A percentile compares a stretch with the other conserved stretches of the same genome.
These are phyloP conservation scores for Petromus typicus DNA, from an alignment of 2,113 vertebrate species.

Conservation along the genomic window DNA sequence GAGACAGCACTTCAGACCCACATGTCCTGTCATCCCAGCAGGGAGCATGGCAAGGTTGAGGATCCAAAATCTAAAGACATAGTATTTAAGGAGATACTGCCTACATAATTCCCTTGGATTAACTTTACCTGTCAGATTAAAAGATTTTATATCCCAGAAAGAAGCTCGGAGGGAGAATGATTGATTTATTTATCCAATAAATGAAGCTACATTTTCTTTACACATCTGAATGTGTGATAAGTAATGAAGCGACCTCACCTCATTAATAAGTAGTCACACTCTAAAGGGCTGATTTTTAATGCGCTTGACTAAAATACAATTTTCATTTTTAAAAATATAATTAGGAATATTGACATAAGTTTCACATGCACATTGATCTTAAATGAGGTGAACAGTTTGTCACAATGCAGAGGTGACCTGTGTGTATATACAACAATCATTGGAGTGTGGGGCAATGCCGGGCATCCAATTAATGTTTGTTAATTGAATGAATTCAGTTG, in stretches of 20 bases:
- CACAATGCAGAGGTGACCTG: neutral
- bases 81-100: neutral
- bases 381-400: neutral
- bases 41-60: neutral
- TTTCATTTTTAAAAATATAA: constrained; percentile 64
- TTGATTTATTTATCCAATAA: constrained; percentile 18
- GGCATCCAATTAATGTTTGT: neutral
- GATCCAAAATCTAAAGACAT: neutral
- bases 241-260: constrained; percentile 57
- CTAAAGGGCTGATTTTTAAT: constrained; percentile 56
- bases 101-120: neutral
- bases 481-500: neutral
- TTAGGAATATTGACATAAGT: neutral
- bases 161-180: neutral
- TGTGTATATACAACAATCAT: neutral
- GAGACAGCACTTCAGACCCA: neutral
- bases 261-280: constrained; percentile 59
- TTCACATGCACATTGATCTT: neutral
- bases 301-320: constrained; percentile 41
- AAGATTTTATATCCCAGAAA: neutral
- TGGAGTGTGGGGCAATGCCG: neutral
- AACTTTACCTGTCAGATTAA: constrained; percentile 36
- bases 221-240: constrained; percentile 38
- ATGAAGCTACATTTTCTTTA: constrained; percentile 49
- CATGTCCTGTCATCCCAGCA: neutral